Evolutionary conservation across 2,888 invertebrate genomes (phyloP).

Genomic region (Scelioninae gen. 2): DNA sequence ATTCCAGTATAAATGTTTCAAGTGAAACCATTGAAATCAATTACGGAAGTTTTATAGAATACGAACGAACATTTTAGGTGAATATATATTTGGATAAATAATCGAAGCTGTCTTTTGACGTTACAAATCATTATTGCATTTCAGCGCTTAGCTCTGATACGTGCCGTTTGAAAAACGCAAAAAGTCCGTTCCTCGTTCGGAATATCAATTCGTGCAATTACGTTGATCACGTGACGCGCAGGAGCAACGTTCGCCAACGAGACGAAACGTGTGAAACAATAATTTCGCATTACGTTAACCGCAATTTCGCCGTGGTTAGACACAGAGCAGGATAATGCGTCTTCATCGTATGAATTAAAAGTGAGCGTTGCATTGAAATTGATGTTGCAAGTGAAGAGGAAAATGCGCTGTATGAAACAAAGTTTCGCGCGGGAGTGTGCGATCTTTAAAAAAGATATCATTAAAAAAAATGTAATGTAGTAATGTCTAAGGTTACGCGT

Average conservation of each 20-base stretch:
- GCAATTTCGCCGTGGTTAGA: conserved; percentile 3
- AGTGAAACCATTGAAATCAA: too few species aligned
- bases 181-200: neutral
- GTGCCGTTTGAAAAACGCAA: neutral
- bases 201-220: conserved; percentile 6
- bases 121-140: too few species aligned
- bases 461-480: conserved; percentile 29
- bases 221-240: neutral
- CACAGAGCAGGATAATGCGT: conserved; percentile 28
- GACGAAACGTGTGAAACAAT: conserved; percentile 31
- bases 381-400: conserved; percentile 20
- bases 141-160: too few species aligned
- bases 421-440: too few species aligned
- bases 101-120: too few species aligned
- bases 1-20: too few species aligned
- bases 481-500: conserved; percentile 41
- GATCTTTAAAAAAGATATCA: too few species aligned
- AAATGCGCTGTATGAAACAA: neutral
- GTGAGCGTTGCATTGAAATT: conserved; percentile 42
- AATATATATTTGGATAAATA: too few species aligned
- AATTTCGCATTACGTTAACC: conserved; percentile 35
- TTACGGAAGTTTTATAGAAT: too few species aligned
- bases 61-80: too few species aligned
- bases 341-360: conserved; percentile 35
- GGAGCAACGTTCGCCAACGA: neutral